Conservation (phyloP, 2,113 vertebrate species). For the Dicrurus megarhynchus region DNA sequence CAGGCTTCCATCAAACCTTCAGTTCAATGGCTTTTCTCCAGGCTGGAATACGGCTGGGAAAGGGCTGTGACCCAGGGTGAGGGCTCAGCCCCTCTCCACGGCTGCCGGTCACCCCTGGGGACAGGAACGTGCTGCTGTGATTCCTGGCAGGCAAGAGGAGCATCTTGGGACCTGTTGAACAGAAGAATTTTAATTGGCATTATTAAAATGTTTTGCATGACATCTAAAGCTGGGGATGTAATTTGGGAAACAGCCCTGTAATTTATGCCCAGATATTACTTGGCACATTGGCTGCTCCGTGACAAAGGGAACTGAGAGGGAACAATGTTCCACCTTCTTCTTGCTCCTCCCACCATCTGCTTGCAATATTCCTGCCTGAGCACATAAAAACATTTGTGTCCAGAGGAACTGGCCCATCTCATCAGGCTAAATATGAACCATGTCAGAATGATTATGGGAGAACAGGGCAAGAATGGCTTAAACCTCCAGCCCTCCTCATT, state of each 20-base stretch:
- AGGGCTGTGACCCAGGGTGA: accelerated
- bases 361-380: slow-evolving; percentile 55
- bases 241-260: slow-evolving; percentile 44
- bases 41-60: not conserved
- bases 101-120: not conserved
- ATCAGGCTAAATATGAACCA: slow-evolving; percentile 67
- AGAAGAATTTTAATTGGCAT: not conserved
- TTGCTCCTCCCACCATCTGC: slow-evolving; percentile 61
- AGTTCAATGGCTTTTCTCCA: not conserved
- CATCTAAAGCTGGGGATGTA: not conserved
- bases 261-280: slow-evolving; percentile 50
- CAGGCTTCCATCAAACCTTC: not conserved
- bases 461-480: slow-evolving; percentile 39
- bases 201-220: not conserved
- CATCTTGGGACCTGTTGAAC: not conserved
- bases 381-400: slow-evolving; percentile 40
- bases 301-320: not conserved
- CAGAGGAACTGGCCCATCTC: slow-evolving; percentile 50
- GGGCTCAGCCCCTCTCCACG: not conserved
- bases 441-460: slow-evolving; percentile 52
- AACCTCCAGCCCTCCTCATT: slow-evolving; percentile 59
- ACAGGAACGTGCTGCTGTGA: not conserved
- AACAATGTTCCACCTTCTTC: slow-evolving; percentile 13
- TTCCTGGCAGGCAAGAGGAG: not conserved
- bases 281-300: slow-evolving; percentile 22